Evolutionary conservation across 2,888 invertebrate species (phyloP).

Genomic region (Cerastis rubricosa): DNA sequence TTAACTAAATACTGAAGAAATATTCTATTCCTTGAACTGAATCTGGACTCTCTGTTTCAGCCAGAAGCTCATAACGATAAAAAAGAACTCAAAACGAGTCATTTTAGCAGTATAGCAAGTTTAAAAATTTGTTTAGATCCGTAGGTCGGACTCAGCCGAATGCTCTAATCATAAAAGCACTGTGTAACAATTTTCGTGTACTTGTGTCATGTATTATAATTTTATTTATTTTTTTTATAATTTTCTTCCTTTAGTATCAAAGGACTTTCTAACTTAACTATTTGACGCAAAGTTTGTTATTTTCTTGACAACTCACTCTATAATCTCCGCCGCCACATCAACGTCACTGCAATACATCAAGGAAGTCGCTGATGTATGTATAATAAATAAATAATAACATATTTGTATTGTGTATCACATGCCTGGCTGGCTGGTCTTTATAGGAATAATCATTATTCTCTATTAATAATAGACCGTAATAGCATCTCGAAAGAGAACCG

Average conservation of each 20-base stretch:
- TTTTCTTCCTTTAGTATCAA: not conserved
- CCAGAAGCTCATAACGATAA: no score
- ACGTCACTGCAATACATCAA: conserved; percentile 57
- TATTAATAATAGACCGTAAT: conserved; percentile 74
- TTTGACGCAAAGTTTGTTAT: not conserved
- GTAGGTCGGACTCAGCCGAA: not conserved
- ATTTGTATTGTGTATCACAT: conserved; percentile 53
- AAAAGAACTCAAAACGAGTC: not conserved
- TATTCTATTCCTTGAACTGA: not conserved
- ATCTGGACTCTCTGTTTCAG: not conserved
- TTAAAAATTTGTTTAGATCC: not conserved
- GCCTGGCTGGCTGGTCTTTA: conserved; percentile 63
- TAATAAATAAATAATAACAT: conserved; percentile 55
- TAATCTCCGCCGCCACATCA: conserved; percentile 29
- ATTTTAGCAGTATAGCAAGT: not conserved
- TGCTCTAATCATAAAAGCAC: not conserved
- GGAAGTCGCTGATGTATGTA: conserved; percentile 47
- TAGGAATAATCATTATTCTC: conserved; percentile 78
- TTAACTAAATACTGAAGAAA: not conserved
- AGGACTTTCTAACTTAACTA: not conserved
- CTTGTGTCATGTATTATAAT: not conserved
- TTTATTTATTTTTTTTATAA: no score
- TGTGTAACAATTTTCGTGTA: not conserved
- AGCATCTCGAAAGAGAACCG: conserved; percentile 75
- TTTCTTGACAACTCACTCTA: not conserved